Evolutionary conservation across 2,888 invertebrate genomes (phyloP).

Genomic region (Patella depressa): DNA sequence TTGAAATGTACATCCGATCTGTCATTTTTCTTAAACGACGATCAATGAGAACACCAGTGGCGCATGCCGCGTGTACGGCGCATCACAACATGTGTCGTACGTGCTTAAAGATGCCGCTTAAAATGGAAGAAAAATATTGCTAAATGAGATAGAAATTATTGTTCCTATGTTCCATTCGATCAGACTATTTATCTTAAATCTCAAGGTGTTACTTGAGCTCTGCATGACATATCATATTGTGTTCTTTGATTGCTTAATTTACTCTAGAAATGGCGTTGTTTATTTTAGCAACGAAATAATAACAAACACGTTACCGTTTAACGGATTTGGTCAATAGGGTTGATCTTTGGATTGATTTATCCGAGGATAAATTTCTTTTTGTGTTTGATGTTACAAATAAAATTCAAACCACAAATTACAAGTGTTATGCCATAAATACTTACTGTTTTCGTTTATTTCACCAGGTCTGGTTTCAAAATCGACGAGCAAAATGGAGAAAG

Average conservation of each 20-base stretch:
- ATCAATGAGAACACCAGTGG: conserved; percentile 15
- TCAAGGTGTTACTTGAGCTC: conserved; percentile 15
- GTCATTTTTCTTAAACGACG: conserved; percentile 15
- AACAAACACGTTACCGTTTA: not conserved
- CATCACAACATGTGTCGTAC: conserved; percentile 10
- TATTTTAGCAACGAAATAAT: not conserved
- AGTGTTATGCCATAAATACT: not conserved
- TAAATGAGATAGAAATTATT: conserved; percentile 18
- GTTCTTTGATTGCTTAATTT: conserved; percentile 1
- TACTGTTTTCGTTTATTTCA: conserved; percentile 54
- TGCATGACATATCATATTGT: conserved; percentile 9
- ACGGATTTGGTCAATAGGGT: not conserved
- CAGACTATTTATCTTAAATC: conserved; percentile 23
- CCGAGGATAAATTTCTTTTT: not conserved
- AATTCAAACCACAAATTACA: not conserved
- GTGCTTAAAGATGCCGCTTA: conserved; percentile 11
- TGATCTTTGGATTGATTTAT: not conserved
- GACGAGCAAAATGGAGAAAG: conserved; percentile 98
- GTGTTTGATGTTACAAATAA: not conserved
- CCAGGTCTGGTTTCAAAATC: conserved; percentile 99
- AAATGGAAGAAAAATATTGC: conserved; percentile 27
- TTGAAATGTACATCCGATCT: conserved; percentile 26
- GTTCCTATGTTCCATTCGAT: not conserved
- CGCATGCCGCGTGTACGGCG: conserved; percentile 21
- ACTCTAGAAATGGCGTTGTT: not conserved